A percentile compares a stretch with the other conserved stretches of the same genome.
Evolutionary conservation across 2,888 invertebrate genomes (phyloP).

Genomic region (Heteropelma amictum): DNA sequence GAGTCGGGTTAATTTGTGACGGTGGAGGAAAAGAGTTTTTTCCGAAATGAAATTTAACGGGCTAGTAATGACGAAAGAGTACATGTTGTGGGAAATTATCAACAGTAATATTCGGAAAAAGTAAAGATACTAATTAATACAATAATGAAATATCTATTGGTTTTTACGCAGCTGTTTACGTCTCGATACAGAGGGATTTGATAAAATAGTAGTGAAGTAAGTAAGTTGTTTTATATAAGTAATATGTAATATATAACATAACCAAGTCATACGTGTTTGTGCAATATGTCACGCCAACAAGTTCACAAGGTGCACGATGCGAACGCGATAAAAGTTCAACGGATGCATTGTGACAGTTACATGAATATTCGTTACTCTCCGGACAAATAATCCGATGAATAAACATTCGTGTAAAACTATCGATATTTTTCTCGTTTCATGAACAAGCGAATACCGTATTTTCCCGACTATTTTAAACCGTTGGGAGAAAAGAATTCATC

Average conservation of each 20-base stretch:
- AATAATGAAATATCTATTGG: background rate
- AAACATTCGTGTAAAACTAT: too few species aligned
- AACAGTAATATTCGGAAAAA: slow-evolving; percentile 12
- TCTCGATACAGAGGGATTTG: slow-evolving; percentile 40
- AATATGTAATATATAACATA: slow-evolving; percentile 45
- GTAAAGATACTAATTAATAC: slow-evolving; percentile 1
- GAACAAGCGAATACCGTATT: too few species aligned
- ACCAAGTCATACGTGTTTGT: slow-evolving; percentile 68
- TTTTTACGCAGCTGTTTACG: background rate
- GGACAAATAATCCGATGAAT: background rate
- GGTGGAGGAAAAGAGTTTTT: background rate
- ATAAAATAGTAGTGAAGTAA: slow-evolving; percentile 30
- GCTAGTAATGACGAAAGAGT: background rate
- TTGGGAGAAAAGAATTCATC: too few species aligned
- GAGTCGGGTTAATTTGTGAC: background rate
- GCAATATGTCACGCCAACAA: slow-evolving; percentile 70
- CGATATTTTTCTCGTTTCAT: too few species aligned
- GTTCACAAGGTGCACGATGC: slow-evolving; percentile 67
- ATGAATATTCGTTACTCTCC: background rate
- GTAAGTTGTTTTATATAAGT: slow-evolving; percentile 7
- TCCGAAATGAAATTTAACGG: background rate
- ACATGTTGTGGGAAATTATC: background rate
- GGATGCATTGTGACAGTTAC: background rate
- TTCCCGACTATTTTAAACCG: too few species aligned
- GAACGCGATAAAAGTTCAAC: slow-evolving; percentile 59